phyloP scores from a whole-genome alignment of 2,797 vertebrate species.

The Phalloptychus januarius region DNA sequence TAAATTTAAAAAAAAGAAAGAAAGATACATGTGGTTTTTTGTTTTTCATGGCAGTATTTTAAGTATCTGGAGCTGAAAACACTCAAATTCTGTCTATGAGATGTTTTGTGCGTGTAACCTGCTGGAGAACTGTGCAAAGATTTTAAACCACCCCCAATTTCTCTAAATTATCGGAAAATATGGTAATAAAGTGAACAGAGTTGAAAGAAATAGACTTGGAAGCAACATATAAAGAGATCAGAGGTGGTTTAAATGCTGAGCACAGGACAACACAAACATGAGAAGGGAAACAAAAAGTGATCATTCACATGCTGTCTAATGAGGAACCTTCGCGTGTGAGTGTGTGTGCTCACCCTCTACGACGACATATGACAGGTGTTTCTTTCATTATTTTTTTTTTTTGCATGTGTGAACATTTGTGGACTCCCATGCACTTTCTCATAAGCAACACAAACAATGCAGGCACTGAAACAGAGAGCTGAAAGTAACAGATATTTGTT shows the following conservation, averaged over 20 bases:
- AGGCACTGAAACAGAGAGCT: conserved; percentile 73
- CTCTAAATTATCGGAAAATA: not conserved
- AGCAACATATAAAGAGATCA: not conserved
- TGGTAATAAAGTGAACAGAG: not conserved
- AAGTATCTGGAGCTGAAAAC: conserved; percentile 38
- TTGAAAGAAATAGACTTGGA: not conserved
- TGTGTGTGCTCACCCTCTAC: conserved; percentile 25
- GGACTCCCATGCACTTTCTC: conserved; percentile 66
- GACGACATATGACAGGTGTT: conserved; percentile 16
- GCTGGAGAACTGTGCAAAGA: not conserved
- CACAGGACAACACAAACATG: conserved; percentile 11
- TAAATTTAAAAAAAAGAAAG: conserved; percentile 18
- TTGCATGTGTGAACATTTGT: conserved; percentile 21
- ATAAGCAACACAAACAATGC: conserved; percentile 65
- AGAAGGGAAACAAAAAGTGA: conserved; percentile 31
- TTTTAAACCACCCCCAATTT: not conserved
- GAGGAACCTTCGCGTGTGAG: conserved; percentile 15
- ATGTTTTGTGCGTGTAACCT: conserved; percentile 7
- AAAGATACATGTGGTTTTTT: conserved; percentile 45
- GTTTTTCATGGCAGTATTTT: conserved; percentile 36
- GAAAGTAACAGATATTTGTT: conserved; percentile 48
- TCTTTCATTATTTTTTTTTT: not conserved
- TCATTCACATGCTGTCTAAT: conserved; percentile 76
- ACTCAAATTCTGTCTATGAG: conserved; percentile 11
- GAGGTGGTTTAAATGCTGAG: conserved; percentile 3